Evolutionary conservation across 1,140 invertebrate genomes (phyloP).

Genomic region (Lethocerus indicus): DNA sequence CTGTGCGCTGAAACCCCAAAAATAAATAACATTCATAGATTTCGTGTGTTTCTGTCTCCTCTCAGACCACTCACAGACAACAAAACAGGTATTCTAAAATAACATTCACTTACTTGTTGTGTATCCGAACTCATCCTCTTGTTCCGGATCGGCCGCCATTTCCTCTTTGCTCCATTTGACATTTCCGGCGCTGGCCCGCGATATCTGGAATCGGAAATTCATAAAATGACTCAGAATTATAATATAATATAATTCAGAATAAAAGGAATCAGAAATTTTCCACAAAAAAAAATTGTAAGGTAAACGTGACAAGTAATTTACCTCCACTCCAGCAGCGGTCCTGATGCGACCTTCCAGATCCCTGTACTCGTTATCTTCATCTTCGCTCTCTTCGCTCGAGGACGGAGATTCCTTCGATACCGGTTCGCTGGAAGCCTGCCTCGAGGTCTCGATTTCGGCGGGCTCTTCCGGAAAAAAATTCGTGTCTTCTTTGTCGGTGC

Average conservation of each 20-base stretch:
- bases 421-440: too few relatives aligned
- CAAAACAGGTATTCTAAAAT: too few relatives aligned
- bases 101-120: constrained; percentile 57
- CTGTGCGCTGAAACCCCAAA: too few relatives aligned
- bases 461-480: too few relatives aligned
- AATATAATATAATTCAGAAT: neutral
- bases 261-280: neutral
- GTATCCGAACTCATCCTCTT: constrained; percentile 84
- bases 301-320: constrained; percentile 22
- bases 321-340: constrained; percentile 58
- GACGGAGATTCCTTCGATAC: neutral
- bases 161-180: constrained; percentile 60
- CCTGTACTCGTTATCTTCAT: constrained; percentile 52
- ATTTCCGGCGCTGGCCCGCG: constrained; percentile 72
- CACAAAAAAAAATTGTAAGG: neutral
- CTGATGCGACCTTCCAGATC: constrained; percentile 60
- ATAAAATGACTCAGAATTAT: neutral
- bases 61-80: too few relatives aligned
- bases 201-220: constrained; percentile 48
- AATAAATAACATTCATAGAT: too few relatives aligned
- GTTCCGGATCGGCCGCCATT: constrained; percentile 56
- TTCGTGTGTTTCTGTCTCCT: too few relatives aligned
- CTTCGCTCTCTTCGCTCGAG: constrained; percentile 23
- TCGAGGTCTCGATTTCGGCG: too few relatives aligned
- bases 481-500: too few relatives aligned